phyloP scores from a whole-genome alignment of 2,797 vertebrate genomes.

The Netta rufina region DNA sequence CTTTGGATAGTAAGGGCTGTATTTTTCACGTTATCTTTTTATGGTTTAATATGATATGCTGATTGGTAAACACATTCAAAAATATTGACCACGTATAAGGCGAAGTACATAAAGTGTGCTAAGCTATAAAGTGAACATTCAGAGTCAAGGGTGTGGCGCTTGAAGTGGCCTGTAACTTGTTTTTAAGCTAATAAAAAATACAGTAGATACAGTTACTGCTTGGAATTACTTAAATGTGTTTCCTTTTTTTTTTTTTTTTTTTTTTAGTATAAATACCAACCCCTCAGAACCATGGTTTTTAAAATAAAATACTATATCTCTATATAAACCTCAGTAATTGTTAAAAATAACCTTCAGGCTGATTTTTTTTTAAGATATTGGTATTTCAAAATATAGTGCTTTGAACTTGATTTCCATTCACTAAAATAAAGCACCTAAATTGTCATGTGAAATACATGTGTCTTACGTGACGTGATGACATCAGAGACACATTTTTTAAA shows the following conservation, averaged over 20 bases:
- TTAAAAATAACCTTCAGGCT: neutral
- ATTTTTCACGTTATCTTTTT: neutral
- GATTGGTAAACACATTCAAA: neutral
- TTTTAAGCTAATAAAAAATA: neutral
- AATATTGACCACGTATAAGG: neutral
- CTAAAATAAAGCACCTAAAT: neutral
- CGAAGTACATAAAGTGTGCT: neutral
- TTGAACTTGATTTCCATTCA: neutral
- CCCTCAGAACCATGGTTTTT: fast-evolving
- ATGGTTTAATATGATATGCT: neutral
- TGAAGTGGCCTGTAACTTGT: neutral
- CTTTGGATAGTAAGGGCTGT: neutral
- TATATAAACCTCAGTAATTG: neutral
- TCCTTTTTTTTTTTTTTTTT: neutral
- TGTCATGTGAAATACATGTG: neutral
- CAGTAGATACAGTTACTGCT: neutral
- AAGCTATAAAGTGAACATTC: neutral
- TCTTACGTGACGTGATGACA: neutral
- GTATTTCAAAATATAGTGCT: neutral
- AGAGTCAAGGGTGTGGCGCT: neutral
- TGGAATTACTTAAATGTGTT: neutral
- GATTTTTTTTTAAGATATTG: neutral
- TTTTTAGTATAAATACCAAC: neutral
- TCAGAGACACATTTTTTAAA: neutral
- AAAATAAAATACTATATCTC: neutral